These are phyloP conservation scores for Pseudopodoces humilis DNA, from an alignment of 2,113 vertebrate species.

Conservation along the genomic window DNA sequence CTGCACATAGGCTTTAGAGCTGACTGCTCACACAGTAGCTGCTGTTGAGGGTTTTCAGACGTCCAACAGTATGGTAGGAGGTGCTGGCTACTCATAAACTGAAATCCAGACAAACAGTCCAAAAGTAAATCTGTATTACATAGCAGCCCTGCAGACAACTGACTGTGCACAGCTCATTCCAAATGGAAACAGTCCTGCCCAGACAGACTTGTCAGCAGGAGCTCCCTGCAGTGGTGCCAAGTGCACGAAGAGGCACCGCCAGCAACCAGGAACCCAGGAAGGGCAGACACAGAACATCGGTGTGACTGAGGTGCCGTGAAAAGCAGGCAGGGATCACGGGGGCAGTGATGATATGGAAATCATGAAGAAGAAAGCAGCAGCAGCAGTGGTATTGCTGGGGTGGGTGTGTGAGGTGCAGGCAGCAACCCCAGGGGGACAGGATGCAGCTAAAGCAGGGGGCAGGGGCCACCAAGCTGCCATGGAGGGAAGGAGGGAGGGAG, in stretches of 20 bases:
- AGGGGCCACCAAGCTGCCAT: background rate
- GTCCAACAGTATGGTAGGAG: background rate
- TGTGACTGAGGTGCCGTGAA: background rate
- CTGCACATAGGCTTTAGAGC: background rate
- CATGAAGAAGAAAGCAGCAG: background rate
- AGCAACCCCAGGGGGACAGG: background rate
- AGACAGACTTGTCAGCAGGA: background rate
- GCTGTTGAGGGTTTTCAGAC: background rate
- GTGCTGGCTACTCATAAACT: background rate
- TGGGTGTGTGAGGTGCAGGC: background rate
- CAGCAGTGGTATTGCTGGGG: background rate
- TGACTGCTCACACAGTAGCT: background rate
- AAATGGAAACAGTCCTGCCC: background rate
- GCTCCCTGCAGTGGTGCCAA: background rate
- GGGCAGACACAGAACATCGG: background rate
- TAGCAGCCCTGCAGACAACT: background rate
- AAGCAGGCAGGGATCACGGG: background rate
- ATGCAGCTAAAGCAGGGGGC: background rate
- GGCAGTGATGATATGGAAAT: background rate
- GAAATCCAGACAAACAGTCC: background rate
- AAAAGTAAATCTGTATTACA: background rate
- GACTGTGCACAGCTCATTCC: background rate
- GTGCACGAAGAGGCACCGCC: background rate
- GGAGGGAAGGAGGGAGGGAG: background rate
- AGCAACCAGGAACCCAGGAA: background rate